Base-by-base conservation (phyloP, 2,113 vertebrate species). In the Nothobranchius furzeri region DNA sequence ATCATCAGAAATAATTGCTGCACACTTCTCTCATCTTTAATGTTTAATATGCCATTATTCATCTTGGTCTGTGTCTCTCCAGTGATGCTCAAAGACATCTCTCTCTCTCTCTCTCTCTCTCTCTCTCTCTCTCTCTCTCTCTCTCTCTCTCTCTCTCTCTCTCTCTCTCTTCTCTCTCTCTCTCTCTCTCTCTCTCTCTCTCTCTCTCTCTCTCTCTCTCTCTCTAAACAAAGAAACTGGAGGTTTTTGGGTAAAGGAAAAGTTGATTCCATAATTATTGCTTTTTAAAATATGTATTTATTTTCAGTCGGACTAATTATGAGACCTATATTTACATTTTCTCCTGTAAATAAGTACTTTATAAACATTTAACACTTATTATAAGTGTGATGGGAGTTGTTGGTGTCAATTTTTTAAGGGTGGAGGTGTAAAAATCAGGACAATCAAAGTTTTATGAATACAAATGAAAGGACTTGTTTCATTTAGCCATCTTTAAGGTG, bases 1-100 rank as follows among this genome's bases (percentile, higher is more conserved):
- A 90, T 89, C 88, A 91, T 82, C 72, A 83, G 80, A 81, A 90
- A 87, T 91, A 91, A 92, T 91, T 92, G 90, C 85, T 70, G 74
- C 50, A 79, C 75, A 88, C 79, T 87, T 85, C 85, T 68, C 63
- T 83, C 84, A 81, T 87, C 76, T 83, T 90, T 87, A 92, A 91
- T 91, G 88, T 90, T 89, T 90, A 87, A 91, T 90, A 81, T 50
- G 70, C 55, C 73, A 89, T 88, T 74, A 81, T 88, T 91, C 87
- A 88, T 91, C 79, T 66, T 75, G 66, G 36, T 55, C 72, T 50
- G 42, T 51, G 45, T 73, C 56, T 73, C 62, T 69, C 30, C 9
- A 6, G 61, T 37, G 50, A 46, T 66, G 77, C 61, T 73, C 30
- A 30, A 30, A 30, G 30, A 30, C 20, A 20, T 56, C 58, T 74